phyloP scores from a whole-genome alignment of 2,888 invertebrate genomes.

The Mystacides longicornis region DNA sequence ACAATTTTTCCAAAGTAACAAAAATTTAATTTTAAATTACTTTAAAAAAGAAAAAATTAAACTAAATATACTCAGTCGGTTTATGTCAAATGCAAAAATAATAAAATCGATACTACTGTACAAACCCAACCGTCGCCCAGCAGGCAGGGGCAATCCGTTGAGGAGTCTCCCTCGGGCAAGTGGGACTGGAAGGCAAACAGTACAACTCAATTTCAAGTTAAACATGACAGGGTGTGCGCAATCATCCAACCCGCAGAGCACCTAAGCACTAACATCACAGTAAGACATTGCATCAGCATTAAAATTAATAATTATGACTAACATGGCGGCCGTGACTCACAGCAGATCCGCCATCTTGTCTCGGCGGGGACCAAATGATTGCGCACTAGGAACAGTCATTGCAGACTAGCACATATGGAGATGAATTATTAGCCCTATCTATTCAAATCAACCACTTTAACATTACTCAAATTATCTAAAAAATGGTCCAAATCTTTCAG shows the following conservation, averaged over 20 bases:
- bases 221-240: not conserved
- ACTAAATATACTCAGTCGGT: slow-evolving; percentile 1
- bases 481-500: slow-evolving; percentile 58
- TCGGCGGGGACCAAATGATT: not conserved
- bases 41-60: not conserved
- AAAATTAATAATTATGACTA: slow-evolving; percentile 5
- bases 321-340: not conserved
- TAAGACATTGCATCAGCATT: not conserved
- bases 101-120: slow-evolving; percentile 18
- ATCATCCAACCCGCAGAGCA: not conserved
- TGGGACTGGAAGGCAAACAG: slow-evolving; percentile 23
- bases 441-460: slow-evolving; percentile 28
- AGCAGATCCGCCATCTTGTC: not conserved
- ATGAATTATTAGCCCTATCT: slow-evolving; percentile 4
- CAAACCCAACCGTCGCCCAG: slow-evolving; percentile 8
- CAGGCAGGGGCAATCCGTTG: not conserved
- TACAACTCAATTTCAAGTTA: slow-evolving; percentile 6
- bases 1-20: slow-evolving; percentile 7
- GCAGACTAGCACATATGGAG: not conserved
- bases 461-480: slow-evolving; percentile 55
- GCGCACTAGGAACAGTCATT: not conserved
- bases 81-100: slow-evolving; percentile 9
- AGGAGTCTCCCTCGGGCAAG: slow-evolving; percentile 8
- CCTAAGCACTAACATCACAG: not conserved
- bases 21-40: slow-evolving; percentile 5